Conservation (phyloP, 2,797 vertebrate genomes). For the Gouania willdenowi region DNA sequence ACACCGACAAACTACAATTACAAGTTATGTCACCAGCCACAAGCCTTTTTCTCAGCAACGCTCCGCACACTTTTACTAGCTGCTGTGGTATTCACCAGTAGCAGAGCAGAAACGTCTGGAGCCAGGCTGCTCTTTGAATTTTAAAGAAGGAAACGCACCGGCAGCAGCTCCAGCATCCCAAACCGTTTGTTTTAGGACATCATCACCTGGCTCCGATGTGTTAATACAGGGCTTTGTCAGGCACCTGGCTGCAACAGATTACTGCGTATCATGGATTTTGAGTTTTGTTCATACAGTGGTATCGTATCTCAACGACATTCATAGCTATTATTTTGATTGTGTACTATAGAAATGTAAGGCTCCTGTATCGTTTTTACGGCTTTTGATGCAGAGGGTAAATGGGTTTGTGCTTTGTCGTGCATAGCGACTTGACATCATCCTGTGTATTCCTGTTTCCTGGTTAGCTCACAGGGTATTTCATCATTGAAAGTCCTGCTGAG, state of each 20-base stretch:
- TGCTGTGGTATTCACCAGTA: conserved; percentile 13
- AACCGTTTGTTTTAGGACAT: conserved; percentile 11
- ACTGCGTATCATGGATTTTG: conserved; percentile 1
- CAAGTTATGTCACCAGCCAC: neutral
- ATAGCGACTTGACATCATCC: conserved; percentile 38
- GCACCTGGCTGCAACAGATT: conserved; percentile 3
- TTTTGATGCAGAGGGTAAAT: conserved; percentile 5
- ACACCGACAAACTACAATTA: neutral
- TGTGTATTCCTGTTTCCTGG: conserved; percentile 63
- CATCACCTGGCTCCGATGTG: conserved; percentile 11
- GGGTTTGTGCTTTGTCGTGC: conserved; percentile 9
- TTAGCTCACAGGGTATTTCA: conserved; percentile 47
- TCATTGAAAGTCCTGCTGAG: conserved; percentile 57
- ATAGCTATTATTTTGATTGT: too few species aligned
- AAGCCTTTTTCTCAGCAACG: conserved; percentile 3
- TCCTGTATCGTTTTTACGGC: neutral
- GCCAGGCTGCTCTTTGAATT: conserved; percentile 2
- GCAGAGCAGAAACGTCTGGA: conserved; percentile 5
- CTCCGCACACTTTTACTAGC: conserved; percentile 19
- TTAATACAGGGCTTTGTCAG: conserved; percentile 14
- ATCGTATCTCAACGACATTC: too few species aligned
- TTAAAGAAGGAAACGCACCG: conserved; percentile 8
- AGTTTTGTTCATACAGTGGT: neutral
- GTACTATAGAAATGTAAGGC: too few species aligned
- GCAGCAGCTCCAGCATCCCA: conserved; percentile 1